phyloP scores from a whole-genome alignment of 2,888 invertebrate species.

The Beris morrisii region DNA sequence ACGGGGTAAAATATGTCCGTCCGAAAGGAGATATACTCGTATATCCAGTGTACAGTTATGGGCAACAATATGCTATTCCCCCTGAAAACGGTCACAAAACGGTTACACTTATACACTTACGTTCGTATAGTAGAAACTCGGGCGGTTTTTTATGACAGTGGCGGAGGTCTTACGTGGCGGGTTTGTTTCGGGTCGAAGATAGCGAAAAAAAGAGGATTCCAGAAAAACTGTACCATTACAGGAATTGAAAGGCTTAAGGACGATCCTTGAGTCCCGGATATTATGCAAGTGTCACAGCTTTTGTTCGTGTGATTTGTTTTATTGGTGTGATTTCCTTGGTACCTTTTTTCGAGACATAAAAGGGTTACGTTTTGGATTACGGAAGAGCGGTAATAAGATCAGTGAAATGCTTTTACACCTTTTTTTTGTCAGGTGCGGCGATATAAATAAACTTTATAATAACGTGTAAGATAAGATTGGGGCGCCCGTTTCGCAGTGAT shows the following conservation, averaged over 20 bases:
- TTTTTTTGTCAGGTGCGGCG: too few relatives aligned
- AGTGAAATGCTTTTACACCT: too few relatives aligned
- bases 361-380: too few relatives aligned
- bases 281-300: slow-evolving; percentile 31
- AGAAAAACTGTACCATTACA: slow-evolving; percentile 15
- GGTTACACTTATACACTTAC: slow-evolving; percentile 30
- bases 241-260: slow-evolving; percentile 21
- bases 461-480: too few relatives aligned
- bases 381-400: too few relatives aligned
- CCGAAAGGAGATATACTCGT: not conserved
- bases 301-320: slow-evolving; percentile 32
- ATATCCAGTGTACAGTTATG: slow-evolving; percentile 15
- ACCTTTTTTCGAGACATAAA: too few relatives aligned
- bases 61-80: slow-evolving; percentile 15
- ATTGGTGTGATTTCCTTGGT: slow-evolving; percentile 22
- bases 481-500: too few relatives aligned
- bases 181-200: slow-evolving; percentile 7
- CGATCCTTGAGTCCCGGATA: slow-evolving; percentile 21
- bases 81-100: slow-evolving; percentile 3
- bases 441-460: too few relatives aligned
- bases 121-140: slow-evolving; percentile 11
- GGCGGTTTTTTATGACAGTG: slow-evolving; percentile 13
- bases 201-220: slow-evolving; percentile 2
- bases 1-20: slow-evolving; percentile 32
- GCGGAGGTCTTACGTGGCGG: slow-evolving; percentile 17